A percentile compares a stretch with the other conserved stretches of the same genome.
Conservation (phyloP, 2,888 invertebrate species). For the Cephus runcator region DNA sequence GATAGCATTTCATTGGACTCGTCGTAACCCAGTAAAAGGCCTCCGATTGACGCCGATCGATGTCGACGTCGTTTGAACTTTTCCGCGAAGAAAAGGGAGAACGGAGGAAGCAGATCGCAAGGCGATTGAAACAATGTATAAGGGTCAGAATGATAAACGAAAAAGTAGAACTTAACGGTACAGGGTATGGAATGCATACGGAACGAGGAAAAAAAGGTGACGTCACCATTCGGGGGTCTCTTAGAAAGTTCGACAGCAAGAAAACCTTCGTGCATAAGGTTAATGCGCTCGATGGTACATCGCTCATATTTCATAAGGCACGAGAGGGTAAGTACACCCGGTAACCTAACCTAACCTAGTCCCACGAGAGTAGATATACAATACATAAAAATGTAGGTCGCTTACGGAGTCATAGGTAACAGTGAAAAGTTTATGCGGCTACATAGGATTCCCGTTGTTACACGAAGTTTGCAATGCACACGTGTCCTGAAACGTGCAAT, state of each 20-base stretch:
- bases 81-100: neutral
- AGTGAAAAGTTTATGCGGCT: neutral
- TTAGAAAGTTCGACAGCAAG: neutral
- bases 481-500: neutral
- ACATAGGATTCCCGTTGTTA: neutral
- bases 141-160: neutral
- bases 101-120: neutral
- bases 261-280: neutral
- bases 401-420: neutral
- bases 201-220: neutral
- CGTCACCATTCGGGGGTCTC: neutral
- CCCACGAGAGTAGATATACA: neutral
- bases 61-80: neutral
- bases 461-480: neutral
- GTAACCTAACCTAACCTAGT: neutral
- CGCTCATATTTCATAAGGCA: neutral
- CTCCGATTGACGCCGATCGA: neutral
- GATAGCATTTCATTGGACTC: neutral
- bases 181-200: neutral
- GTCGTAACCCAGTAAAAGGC: neutral
- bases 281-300: neutral
- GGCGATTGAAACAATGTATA: neutral
- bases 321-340: neutral
- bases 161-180: neutral
- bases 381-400: neutral